phyloP scores from a whole-genome alignment of 2,888 invertebrate species.

The Diarsia mendica region DNA sequence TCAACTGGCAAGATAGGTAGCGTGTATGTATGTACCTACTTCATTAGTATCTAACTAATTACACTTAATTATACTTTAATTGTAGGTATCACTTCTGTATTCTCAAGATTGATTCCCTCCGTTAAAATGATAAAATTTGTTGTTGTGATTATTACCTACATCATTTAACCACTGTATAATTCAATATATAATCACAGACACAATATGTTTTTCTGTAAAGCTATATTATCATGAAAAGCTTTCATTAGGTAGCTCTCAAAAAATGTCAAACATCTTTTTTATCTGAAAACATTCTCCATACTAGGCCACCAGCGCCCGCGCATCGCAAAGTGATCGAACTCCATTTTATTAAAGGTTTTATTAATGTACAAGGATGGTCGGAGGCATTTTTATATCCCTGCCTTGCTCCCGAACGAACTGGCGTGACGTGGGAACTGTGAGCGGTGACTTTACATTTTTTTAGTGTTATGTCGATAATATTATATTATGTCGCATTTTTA shows the following conservation, averaged over 20 bases:
- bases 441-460: slow-evolving; percentile 83
- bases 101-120: background rate
- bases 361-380: slow-evolving; percentile 81
- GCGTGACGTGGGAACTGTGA: slow-evolving; percentile 82
- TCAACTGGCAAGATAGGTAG: background rate
- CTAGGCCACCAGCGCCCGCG: slow-evolving; percentile 81
- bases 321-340: slow-evolving; percentile 83
- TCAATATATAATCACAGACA: background rate
- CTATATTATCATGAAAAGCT: background rate
- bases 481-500: slow-evolving; percentile 61
- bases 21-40: background rate
- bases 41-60: background rate
- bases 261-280: background rate
- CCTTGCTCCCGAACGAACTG: slow-evolving; percentile 77
- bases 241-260: background rate
- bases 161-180: background rate
- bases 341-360: slow-evolving; percentile 86
- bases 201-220: background rate
- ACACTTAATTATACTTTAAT: background rate
- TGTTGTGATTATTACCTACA: background rate
- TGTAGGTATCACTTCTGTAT: background rate
- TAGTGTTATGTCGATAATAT: slow-evolving; percentile 63
- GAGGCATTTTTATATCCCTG: slow-evolving; percentile 85
- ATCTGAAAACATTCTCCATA: slow-evolving; percentile 70
- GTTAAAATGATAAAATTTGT: background rate